phyloP scores from a whole-genome alignment of 1,140 invertebrate genomes.

The Caerostris darwini region DNA sequence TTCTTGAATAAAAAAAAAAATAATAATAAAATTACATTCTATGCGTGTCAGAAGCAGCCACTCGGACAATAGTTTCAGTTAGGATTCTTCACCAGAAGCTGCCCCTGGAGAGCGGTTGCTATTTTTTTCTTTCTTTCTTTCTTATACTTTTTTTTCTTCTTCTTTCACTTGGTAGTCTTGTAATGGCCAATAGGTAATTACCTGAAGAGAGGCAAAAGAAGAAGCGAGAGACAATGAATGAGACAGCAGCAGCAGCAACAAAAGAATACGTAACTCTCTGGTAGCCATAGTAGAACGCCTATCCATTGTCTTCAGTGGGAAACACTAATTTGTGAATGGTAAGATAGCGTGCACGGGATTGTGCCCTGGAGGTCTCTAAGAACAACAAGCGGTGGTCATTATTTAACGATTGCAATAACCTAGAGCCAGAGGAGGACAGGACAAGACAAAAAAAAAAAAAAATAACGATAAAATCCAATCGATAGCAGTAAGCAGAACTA shows the following conservation, averaged over 20 bases:
- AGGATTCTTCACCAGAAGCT: conserved; percentile 21
- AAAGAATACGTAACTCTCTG: conserved; percentile 41
- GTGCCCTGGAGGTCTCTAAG: background rate
- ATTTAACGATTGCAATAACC: conserved; percentile 46
- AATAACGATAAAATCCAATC: conserved; percentile 34
- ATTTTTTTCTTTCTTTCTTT: too few relatives aligned
- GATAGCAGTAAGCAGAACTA: conserved; percentile 21
- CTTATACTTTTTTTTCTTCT: background rate
- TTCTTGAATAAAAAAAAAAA: background rate
- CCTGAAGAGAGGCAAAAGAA: background rate
- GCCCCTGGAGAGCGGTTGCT: too few relatives aligned
- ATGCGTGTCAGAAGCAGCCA: conserved; percentile 15
- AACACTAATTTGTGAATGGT: conserved; percentile 55
- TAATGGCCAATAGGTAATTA: conserved; percentile 43
- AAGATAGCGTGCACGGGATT: conserved; percentile 47
- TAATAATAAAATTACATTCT: background rate
- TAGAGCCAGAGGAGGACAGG: background rate
- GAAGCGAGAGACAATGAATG: background rate
- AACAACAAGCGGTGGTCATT: conserved; percentile 52
- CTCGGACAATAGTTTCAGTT: conserved; percentile 43
- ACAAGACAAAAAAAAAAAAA: background rate
- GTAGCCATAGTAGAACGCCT: conserved; percentile 44
- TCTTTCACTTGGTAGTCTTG: background rate
- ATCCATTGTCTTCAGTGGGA: conserved; percentile 34
- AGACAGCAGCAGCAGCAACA: background rate